Evolutionary conservation across 2,797 vertebrate species (phyloP).

Genomic region (Serranus cabrilla): DNA sequence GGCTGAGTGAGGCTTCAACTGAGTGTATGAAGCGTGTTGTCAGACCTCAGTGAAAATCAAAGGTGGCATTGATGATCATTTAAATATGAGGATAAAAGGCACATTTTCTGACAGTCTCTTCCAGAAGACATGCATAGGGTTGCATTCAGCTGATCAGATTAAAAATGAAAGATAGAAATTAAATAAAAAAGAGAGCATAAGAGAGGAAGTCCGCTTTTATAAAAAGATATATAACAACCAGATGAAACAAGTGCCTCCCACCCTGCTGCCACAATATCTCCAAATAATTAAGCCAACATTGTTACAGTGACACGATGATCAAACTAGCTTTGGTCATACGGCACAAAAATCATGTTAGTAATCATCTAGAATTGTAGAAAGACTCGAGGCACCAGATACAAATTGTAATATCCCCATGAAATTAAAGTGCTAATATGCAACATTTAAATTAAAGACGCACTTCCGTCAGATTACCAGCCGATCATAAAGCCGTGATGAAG

Average conservation of each 20-base stretch:
- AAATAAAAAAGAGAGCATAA: not conserved
- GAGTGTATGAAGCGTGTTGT: not conserved
- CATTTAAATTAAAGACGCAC: not conserved
- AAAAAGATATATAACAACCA: not conserved
- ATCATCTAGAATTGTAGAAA: not conserved
- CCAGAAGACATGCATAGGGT: not conserved
- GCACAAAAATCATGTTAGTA: not conserved
- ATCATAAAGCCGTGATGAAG: not conserved
- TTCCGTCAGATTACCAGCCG: not conserved
- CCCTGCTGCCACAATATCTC: not conserved
- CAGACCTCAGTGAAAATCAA: not conserved
- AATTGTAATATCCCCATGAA: constrained; percentile 9
- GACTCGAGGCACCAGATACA: constrained; percentile 2
- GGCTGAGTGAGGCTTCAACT: not conserved
- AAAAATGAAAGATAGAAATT: not conserved
- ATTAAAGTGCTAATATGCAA: not conserved
- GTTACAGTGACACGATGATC: constrained; percentile 19
- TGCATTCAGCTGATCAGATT: not conserved
- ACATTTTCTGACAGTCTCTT: not conserved
- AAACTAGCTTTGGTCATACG: constrained; percentile 16
- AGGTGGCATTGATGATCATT: not conserved
- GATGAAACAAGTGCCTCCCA: not conserved
- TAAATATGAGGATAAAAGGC: not conserved
- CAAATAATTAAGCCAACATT: constrained; percentile 15
- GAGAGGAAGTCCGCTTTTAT: not conserved